A percentile compares a stretch with the other conserved stretches of the same genome.
These are phyloP conservation scores for Wasmannia auropunctata DNA, from an alignment of 1,140 invertebrate genomes.

Conservation along the genomic window DNA sequence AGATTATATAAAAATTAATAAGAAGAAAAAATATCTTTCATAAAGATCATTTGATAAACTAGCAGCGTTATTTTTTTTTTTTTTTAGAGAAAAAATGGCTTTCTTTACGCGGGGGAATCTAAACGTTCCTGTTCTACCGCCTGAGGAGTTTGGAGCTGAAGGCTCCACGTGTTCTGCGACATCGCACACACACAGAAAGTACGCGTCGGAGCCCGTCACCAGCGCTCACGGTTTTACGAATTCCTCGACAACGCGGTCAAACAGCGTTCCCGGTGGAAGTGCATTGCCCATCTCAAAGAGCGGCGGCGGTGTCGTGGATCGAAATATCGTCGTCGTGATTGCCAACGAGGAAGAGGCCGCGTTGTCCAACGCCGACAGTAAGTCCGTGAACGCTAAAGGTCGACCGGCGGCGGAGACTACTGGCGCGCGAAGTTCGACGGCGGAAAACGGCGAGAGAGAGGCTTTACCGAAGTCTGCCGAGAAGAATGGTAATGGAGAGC, in stretches of 20 bases:
- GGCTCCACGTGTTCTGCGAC: not conserved
- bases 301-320: not conserved
- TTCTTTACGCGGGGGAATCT: conserved; percentile 95
- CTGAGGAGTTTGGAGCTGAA: conserved; percentile 85
- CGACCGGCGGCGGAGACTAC: conserved; percentile 26
- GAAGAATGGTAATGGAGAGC: conserved; percentile 81
- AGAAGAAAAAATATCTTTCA: not conserved
- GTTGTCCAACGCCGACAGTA: conserved; percentile 46
- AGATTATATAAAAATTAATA: not conserved
- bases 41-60: not conserved
- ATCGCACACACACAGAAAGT: conserved; percentile 75
- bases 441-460: conserved; percentile 61
- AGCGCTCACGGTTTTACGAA: conserved; percentile 58
- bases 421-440: conserved; percentile 14
- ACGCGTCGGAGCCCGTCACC: conserved; percentile 79
- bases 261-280: conserved; percentile 55
- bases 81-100: conserved; percentile 96
- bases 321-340: conserved; percentile 7
- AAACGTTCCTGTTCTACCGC: conserved; percentile 91
- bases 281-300: not conserved
- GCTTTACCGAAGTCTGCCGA: conserved; percentile 60
- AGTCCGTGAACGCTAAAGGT: conserved; percentile 64
- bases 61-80: conserved; percentile 69
- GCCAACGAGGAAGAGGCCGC: conserved; percentile 32
- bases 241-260: conserved; percentile 12